Evolutionary conservation across 2,113 vertebrate species (phyloP), one percentile per base, ranked within the genome.

Genomic region (Atherinomorus stipes): DNA sequence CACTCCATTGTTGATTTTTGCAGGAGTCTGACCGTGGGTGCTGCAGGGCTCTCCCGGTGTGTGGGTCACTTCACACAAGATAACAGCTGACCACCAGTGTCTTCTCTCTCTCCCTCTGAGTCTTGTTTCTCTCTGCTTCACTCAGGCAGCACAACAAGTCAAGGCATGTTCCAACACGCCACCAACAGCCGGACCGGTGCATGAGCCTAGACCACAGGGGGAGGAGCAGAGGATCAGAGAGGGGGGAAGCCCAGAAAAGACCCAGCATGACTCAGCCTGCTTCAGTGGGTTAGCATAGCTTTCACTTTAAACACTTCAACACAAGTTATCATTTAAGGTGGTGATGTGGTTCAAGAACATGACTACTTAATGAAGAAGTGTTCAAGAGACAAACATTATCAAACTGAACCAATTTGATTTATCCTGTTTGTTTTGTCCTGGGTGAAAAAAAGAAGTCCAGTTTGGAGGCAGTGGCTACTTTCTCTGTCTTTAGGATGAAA

Each of bases 121-220:
- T 45, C 45, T 69, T 59, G 51, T 49, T 31, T 63, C 23, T 70
- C 23, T 79, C 64, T 50, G 76, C 53, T 56, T 62, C 83, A 69
- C 65, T 64, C 75, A 87, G 86, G 78, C 87, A 57, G 84, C 71
- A 85, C 91, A 91, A 93, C 94, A 94, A 93, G 94, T 93, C 91
- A 92, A 94, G 94, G 85, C 94, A 94, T 94, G 93, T 94, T 93
- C 91, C 78, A 90, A 85, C 85, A 84, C 69, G 80, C 83, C 81
- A 89, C 83, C 83, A 75, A 65, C 90, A 87, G 91, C 91, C 71
- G 53, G 88, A 64, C 76, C 51, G 68, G 72, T 75, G 84, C 65
- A 74, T 74, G 87, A 90, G 89, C 63, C 76, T 82, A 79, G 70
- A 88, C 21, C 75, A 88, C 60, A 90, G 72, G 81, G 91, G 89